phyloP scores from a whole-genome alignment of 2,113 vertebrate species.

The Pituophis catenifer region DNA sequence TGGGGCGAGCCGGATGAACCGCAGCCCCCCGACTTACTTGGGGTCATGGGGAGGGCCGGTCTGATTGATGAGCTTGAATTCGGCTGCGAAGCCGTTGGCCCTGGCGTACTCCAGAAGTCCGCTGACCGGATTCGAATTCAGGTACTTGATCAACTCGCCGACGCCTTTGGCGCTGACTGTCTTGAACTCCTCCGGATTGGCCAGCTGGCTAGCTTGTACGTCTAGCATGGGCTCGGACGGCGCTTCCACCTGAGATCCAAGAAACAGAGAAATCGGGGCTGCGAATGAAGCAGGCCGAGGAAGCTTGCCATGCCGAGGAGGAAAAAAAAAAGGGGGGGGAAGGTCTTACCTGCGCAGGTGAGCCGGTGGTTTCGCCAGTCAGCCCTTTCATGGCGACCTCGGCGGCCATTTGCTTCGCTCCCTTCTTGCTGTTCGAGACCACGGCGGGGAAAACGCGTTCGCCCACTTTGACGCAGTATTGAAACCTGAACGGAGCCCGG shows the following conservation, averaged over 20 bases:
- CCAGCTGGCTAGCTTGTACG: background rate
- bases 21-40: constrained; percentile 73
- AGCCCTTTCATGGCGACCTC: constrained; percentile 90
- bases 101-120: constrained; percentile 92
- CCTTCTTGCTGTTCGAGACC: constrained; percentile 93
- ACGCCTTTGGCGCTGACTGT: constrained; percentile 76
- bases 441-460: constrained; percentile 82
- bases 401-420: constrained; percentile 91
- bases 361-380: constrained; percentile 68
- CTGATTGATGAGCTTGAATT: constrained; percentile 91
- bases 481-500: constrained; percentile 77
- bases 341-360: constrained; percentile 76
- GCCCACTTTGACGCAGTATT: constrained; percentile 89
- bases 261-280: background rate
- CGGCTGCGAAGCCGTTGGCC: constrained; percentile 90
- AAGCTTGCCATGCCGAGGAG: background rate
- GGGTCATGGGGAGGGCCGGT: constrained; percentile 91
- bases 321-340: background rate
- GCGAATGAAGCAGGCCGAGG: background rate
- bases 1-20: background rate
- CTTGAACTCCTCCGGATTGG: constrained; percentile 24
- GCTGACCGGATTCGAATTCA: constrained; percentile 90
- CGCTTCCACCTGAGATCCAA: background rate
- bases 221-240: constrained; percentile 19
- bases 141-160: constrained; percentile 88